Evolutionary conservation across 2,797 vertebrate genomes (phyloP), one percentile per base, ranked within the genome.

Genomic region (Pitangus sulphuratus): DNA sequence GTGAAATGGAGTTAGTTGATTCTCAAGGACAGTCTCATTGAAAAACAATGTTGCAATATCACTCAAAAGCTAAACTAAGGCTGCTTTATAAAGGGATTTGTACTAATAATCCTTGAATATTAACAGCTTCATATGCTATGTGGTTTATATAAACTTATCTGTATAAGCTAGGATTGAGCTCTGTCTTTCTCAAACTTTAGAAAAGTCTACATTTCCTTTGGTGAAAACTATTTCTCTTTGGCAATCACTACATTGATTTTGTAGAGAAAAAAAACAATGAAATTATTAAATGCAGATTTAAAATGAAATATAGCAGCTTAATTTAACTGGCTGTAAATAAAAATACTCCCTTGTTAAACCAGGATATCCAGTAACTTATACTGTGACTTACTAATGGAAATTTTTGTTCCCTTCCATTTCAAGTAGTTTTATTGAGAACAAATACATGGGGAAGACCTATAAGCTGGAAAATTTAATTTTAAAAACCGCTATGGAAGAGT

Each of bases 11-110:
- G 95, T 97, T 96, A 95, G 97, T 97, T 97, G 97, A 87, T 92
- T 97, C 93, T 96, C 97, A 98, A 97, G 93, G 93, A 97, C 92
- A 95, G 78, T 66, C 84, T 97, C 74, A 95, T 86, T 94, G 96
- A 97, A 98, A 97, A 97, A 98, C 85, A 93, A 95, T 96, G 95
- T 95, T 87, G 85, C 87, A 90, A 53, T 77, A 81, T 95, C 96
- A 96, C 70, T 97, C 96, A 97, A 93, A 95, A 97, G 91, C 94
- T 95, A 72, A 94, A 96, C 84, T 65, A 96, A 90, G 95, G 84
- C 94, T 94, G 93, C 93, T 95, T 98, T 97, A 96, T 96, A 90
- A 87, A 95, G 87, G 92, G 97, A 97, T 98, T 97, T 97, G 89
- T 96, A 96, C 95, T 94, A 97, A 96, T 96, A 97, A 91, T 28